Percentiles rank a stretch among this genome's conserved stretches.
Evolutionary conservation across 23 tunicate genomes (phyloP).

Genomic region (Clavelina lepadiformis): DNA sequence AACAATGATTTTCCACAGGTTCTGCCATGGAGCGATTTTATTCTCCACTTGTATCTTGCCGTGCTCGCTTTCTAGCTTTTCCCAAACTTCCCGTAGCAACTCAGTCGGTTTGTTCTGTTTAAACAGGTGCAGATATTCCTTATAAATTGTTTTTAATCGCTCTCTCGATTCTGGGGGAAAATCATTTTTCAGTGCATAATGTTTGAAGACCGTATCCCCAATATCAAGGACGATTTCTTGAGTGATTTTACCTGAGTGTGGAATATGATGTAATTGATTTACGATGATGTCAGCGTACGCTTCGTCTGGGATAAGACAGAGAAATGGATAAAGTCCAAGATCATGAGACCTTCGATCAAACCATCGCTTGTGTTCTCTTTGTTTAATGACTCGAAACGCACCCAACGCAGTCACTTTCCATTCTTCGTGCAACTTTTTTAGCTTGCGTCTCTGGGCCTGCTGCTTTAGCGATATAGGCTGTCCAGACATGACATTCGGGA

Average conservation of each 20-base stretch:
- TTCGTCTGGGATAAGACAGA: constrained; percentile 50
- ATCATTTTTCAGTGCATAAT: constrained; percentile 17
- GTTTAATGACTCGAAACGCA: constrained; percentile 9
- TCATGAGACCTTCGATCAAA: not conserved
- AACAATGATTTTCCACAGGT: constrained; percentile 35
- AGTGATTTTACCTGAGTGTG: constrained; percentile 58
- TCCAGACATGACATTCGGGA: constrained; percentile 19
- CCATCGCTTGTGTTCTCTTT: constrained; percentile 19
- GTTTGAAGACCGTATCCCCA: constrained; percentile 46
- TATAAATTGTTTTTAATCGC: constrained; percentile 24
- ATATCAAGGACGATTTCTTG: constrained; percentile 7
- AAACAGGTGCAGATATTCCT: constrained; percentile 25
- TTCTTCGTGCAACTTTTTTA: constrained; percentile 6
- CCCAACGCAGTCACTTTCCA: constrained; percentile 8
- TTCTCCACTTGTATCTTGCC: constrained; percentile 11
- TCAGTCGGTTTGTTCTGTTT: not conserved
- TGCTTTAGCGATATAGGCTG: not conserved
- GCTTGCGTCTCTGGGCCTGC: not conserved
- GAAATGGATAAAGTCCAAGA: constrained; percentile 54
- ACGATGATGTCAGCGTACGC: constrained; percentile 69
- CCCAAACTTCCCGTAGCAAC: constrained; percentile 56
- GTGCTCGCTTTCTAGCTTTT: constrained; percentile 14
- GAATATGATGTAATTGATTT: constrained; percentile 20
- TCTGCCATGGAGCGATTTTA: constrained; percentile 35
- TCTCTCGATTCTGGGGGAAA: constrained; percentile 1